Base-by-base conservation (phyloP, 2,888 invertebrate genomes). In the Rambutsinella grinnellia region DNA sequence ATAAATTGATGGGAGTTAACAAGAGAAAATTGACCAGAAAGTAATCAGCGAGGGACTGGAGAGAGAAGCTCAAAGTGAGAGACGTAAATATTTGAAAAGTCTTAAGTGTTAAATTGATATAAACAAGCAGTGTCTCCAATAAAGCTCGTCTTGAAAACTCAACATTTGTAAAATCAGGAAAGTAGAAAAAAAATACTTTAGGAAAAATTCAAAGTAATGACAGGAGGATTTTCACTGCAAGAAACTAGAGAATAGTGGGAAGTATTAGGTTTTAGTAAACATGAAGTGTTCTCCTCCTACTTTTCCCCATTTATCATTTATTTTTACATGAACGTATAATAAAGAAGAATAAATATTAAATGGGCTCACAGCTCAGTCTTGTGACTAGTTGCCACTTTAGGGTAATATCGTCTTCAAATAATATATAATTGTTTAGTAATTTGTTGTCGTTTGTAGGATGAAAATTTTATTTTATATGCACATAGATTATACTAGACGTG, bases 1-100 rank as follows among this genome's bases (percentile, higher is more conserved):
- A 58, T 58, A 36, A 58, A 58, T 28, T 28, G 58, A 36, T 28
- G 58, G n/a, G n/a, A 13, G 10, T 58, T 58, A 58, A 58, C 58
- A 58, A 58, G 58, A 3, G n/a, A 19, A 58, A 58, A 58, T 58
- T 58, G 23, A 2, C 19, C 36, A 58, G 58, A 28, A 57, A 27
- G 27, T 57, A 27, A 15, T 36, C 36, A 36, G 5, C 36, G 36
- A 13, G 36, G 6, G n/a, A n/a, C n/a, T n/a, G n/a, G n/a, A 36
- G 13, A 36, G 5, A 36, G 13, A 5, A 36, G 36, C 13, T 36
- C 36, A 17, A 49, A 8, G 13, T 44, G n/a, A 49, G 13, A 56
- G 26, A 36, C 36, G 36, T 36, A 8, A 36, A 36, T 36, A 36
- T 36, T 36, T 36, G 5, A 36, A 13, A 13, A 36, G 13, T 36